Conservation (phyloP, 2,797 vertebrate species). For the Lacerta viridis region DNA sequence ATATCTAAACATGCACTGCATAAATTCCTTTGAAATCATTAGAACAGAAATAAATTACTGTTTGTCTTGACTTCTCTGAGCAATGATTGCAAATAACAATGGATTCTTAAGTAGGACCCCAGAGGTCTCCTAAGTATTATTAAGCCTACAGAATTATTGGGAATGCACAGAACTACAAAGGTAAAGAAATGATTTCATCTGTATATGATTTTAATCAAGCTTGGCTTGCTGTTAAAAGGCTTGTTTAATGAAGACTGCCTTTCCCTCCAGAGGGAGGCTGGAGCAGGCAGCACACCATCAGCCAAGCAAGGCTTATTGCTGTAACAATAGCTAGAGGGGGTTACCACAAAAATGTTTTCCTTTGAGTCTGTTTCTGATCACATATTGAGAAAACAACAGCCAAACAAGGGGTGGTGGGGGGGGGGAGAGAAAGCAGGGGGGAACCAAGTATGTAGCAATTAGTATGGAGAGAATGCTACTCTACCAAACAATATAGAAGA, state of each 20-base stretch:
- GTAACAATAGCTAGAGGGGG: constrained; percentile 58
- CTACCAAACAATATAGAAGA: constrained; percentile 35
- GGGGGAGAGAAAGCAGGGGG: background rate
- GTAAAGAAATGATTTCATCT: constrained; percentile 77
- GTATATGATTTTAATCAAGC: constrained; percentile 74
- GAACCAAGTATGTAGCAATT: constrained; percentile 28
- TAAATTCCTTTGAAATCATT: constrained; percentile 58
- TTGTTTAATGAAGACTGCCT: constrained; percentile 72
- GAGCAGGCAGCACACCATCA: constrained; percentile 59
- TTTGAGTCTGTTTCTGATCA: constrained; percentile 64
- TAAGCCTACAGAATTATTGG: constrained; percentile 70
- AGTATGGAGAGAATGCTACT: constrained; percentile 8
- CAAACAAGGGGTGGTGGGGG: constrained; percentile 34
- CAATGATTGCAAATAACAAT: constrained; percentile 66
- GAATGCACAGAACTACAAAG: constrained; percentile 70
- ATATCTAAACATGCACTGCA: constrained; percentile 56
- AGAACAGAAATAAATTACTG: constrained; percentile 59
- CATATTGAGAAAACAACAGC: constrained; percentile 60
- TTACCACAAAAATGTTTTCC: constrained; percentile 53
- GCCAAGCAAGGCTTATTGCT: constrained; percentile 58
- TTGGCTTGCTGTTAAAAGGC: constrained; percentile 76
- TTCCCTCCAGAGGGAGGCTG: constrained; percentile 65
- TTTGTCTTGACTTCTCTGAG: constrained; percentile 63
- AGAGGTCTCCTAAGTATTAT: constrained; percentile 67
- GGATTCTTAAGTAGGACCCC: constrained; percentile 60